Evolutionary conservation across 2,797 vertebrate species (phyloP).

Genomic region (Myotis myotis): DNA sequence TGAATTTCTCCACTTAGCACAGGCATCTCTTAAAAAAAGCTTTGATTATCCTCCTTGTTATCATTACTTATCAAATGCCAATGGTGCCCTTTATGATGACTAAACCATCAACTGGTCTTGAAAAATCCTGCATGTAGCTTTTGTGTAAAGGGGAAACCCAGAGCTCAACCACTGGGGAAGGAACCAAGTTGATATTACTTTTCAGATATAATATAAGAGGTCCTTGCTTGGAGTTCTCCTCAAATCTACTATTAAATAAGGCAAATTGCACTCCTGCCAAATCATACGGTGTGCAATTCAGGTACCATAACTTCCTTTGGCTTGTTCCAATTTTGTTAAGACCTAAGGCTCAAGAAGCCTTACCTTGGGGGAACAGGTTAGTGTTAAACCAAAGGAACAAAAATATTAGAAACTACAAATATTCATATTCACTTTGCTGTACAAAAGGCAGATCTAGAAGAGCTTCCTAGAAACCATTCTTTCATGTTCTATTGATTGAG

Average conservation of each 20-base stretch:
- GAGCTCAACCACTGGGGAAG: background rate
- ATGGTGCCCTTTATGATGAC: background rate
- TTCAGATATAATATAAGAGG: background rate
- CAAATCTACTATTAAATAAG: background rate
- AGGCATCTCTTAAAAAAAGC: background rate
- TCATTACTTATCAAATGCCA: background rate
- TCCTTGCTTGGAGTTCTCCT: background rate
- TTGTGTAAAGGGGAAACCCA: background rate
- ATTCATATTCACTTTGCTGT: background rate
- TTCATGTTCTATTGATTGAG: background rate
- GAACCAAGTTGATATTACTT: background rate
- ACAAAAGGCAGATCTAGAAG: background rate
- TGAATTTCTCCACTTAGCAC: background rate
- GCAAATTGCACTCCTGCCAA: background rate
- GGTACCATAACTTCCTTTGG: background rate
- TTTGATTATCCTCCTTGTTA: background rate
- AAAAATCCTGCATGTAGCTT: background rate
- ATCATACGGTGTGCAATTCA: background rate
- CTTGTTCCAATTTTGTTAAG: background rate
- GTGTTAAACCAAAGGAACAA: background rate
- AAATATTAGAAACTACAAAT: constrained; percentile 5
- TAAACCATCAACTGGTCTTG: background rate
- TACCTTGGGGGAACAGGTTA: background rate
- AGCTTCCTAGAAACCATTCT: background rate
- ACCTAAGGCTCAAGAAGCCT: background rate